Percentiles rank a stretch among this genome's conserved stretches.
Evolutionary conservation across 2,797 vertebrate genomes (phyloP).

Genomic region (Calcarius lapponicus): DNA sequence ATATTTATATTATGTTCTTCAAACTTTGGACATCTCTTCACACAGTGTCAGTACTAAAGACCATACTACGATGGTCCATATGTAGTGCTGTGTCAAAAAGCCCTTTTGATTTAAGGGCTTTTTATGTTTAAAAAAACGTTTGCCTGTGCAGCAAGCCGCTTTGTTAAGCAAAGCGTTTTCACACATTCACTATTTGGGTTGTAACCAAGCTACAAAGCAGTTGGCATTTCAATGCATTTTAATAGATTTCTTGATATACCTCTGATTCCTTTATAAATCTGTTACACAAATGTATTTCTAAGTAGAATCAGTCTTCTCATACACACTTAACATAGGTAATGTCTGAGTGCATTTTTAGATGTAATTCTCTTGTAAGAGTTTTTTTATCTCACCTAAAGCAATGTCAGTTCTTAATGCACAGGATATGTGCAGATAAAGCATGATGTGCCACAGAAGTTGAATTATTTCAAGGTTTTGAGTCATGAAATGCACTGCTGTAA

Average conservation of each 20-base stretch:
- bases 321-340: not conserved
- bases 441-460: not conserved
- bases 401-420: not conserved
- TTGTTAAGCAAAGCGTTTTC: not conserved
- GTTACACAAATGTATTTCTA: not conserved
- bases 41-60: not conserved
- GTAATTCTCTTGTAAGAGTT: not conserved
- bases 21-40: not conserved
- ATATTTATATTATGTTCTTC: not conserved
- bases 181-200: not conserved
- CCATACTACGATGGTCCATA: fast-evolving
- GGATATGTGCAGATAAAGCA: not conserved
- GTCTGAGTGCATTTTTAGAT: not conserved
- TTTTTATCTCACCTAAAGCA: not conserved
- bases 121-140: not conserved
- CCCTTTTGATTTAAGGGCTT: not conserved
- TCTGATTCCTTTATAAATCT: not conserved
- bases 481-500: not conserved
- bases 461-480: not conserved
- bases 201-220: not conserved
- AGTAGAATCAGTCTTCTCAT: not conserved
- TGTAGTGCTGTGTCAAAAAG: not conserved
- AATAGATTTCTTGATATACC: not conserved
- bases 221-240: not conserved
- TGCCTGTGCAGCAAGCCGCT: not conserved